A percentile compares a stretch with the other conserved stretches of the same genome.
phyloP scores from a whole-genome alignment of 2,797 vertebrate genomes.

The Artibeus lituratus region DNA sequence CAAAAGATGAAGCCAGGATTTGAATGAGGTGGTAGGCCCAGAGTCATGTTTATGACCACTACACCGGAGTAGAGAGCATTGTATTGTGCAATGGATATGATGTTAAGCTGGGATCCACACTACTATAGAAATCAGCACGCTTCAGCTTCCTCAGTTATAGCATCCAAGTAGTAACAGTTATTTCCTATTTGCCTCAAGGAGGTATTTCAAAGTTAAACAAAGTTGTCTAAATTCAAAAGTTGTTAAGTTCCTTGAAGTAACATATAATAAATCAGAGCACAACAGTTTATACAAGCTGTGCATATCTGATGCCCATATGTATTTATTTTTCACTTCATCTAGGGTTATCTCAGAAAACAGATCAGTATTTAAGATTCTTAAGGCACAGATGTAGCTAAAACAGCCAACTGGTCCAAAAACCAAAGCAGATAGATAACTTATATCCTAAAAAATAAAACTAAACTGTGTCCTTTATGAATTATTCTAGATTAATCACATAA shows the following conservation, averaged over 20 bases:
- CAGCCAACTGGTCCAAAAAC: constrained; percentile 6
- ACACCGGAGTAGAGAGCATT: neutral
- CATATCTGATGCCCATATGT: constrained; percentile 25
- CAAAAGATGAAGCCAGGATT: neutral
- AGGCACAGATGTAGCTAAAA: constrained; percentile 27
- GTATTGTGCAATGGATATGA: neutral
- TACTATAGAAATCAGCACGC: neutral
- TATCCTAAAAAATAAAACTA: constrained; percentile 35
- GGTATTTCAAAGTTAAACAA: constrained; percentile 39
- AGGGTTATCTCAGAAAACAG: constrained; percentile 36
- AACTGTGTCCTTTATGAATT: neutral
- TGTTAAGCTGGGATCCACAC: neutral
- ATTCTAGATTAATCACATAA: neutral
- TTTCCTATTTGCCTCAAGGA: neutral
- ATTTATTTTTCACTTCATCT: constrained; percentile 52
- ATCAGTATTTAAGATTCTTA: neutral
- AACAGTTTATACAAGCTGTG: constrained; percentile 21
- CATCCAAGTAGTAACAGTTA: neutral
- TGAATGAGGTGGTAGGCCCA: neutral
- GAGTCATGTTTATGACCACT: neutral
- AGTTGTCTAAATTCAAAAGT: constrained; percentile 50
- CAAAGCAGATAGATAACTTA: neutral
- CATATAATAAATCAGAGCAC: constrained; percentile 53
- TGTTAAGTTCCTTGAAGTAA: constrained; percentile 38
- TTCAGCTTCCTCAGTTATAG: neutral